Evolutionary conservation across 1,140 invertebrate species (phyloP).

Genomic region (Ips typographus): DNA sequence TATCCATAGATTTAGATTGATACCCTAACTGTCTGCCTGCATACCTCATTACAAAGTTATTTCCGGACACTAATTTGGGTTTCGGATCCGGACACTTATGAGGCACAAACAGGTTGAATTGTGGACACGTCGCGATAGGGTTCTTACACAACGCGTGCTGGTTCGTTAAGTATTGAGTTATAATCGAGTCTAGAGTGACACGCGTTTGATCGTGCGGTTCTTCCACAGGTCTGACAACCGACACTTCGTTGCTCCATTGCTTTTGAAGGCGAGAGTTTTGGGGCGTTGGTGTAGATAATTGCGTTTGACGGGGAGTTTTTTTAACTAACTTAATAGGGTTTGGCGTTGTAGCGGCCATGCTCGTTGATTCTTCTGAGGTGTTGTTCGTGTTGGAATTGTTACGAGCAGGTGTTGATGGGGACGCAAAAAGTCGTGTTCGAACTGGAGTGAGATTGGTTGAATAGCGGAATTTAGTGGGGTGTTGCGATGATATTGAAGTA

Average conservation of each 20-base stretch:
- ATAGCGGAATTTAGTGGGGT: constrained; percentile 61
- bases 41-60: constrained; percentile 69
- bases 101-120: constrained; percentile 87
- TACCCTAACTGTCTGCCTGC: constrained; percentile 60
- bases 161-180: constrained; percentile 93
- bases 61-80: constrained; percentile 67
- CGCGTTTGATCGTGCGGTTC: constrained; percentile 48
- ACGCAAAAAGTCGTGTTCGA: constrained; percentile 44
- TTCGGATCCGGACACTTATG: constrained; percentile 92
- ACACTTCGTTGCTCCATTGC: constrained; percentile 56
- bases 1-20: constrained; percentile 65
- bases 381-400: too few relatives aligned
- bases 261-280: constrained; percentile 64
- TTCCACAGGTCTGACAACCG: constrained; percentile 46
- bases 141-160: constrained; percentile 92
- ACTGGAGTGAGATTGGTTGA: constrained; percentile 51
- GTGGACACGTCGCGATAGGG: constrained; percentile 87
- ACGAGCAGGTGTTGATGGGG: background rate
- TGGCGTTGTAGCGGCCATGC: too few relatives aligned
- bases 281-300: constrained; percentile 34
- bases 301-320: too few relatives aligned
- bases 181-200: constrained; percentile 86
- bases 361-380: too few relatives aligned
- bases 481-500: constrained; percentile 53
- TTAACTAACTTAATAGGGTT: too few relatives aligned